phyloP scores from a whole-genome alignment of 2,797 vertebrate species.

The Melanotaenia trifasciata region DNA sequence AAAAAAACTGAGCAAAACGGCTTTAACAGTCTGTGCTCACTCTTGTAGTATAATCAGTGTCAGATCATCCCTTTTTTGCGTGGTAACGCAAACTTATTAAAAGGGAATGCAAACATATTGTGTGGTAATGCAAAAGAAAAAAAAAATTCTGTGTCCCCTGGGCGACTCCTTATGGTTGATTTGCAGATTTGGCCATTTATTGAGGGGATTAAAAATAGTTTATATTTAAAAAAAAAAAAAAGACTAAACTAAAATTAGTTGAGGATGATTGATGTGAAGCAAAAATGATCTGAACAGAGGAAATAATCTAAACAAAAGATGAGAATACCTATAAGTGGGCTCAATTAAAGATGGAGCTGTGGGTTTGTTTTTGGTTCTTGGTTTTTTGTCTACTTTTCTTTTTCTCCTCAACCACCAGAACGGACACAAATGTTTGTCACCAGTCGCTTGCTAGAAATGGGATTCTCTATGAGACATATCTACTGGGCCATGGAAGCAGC shows the following conservation, averaged over 20 bases:
- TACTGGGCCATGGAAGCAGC: constrained; percentile 88
- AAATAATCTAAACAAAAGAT: not conserved
- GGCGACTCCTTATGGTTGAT: not conserved
- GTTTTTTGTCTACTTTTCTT: constrained; percentile 72
- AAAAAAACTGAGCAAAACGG: too few relatives aligned
- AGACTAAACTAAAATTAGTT: constrained; percentile 6
- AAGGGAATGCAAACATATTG: too few relatives aligned
- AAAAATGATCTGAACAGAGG: not conserved
- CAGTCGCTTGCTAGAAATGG: constrained; percentile 88
- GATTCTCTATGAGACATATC: constrained; percentile 88
- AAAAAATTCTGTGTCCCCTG: too few relatives aligned
- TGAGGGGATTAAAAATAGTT: not conserved
- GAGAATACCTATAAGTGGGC: not conserved
- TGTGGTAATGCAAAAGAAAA: too few relatives aligned
- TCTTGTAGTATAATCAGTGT: too few relatives aligned
- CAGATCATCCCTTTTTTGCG: too few relatives aligned
- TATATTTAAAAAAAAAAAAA: not conserved
- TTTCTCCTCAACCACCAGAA: constrained; percentile 82
- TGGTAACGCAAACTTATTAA: too few relatives aligned
- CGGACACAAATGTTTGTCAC: constrained; percentile 87
- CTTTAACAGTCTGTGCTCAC: too few relatives aligned
- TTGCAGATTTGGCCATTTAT: not conserved
- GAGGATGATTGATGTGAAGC: not conserved
- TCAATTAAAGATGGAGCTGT: constrained; percentile 39
- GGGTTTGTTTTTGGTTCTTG: constrained; percentile 67